Evolutionary conservation across 1,140 invertebrate genomes (phyloP), one percentile per base, ranked within the genome.

Genomic region (Drosophila erecta): DNA sequence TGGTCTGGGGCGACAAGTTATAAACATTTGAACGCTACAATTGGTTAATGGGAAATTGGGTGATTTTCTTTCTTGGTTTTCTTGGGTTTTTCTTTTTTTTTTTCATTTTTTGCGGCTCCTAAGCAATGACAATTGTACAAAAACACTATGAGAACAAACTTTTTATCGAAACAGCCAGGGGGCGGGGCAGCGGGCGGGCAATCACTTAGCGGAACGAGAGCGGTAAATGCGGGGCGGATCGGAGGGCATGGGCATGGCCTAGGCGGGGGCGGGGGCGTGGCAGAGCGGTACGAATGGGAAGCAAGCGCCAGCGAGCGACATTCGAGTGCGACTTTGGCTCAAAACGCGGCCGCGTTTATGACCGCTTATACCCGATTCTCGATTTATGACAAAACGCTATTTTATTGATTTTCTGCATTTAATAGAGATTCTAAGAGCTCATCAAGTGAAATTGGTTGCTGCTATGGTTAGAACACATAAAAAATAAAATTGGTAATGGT

Each of bases 101-200:
- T 11, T 30, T 30, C 38, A 54, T 46, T 33, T 17, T 27, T 69
- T 71, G 55, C 61, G 64, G 75, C 79, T 79, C 75, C 69, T 79
- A 87, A 89, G 79, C 79, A 87, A 87, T 87, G 84, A 89, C 83
- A 87, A 87, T 87, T 62, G 55, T 89, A 87, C 83, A 76, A 73
- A 57, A 79, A 65, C 75, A 76, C 75, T 69, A 76, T 86, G 65
- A 78, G 54, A 64, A 87, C 65, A 56, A 35, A 69, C 58, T 60
- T 66, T 76, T 44, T 17, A n/a, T 41, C 76, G 58, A 54, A 60
- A 73, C 58, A 81, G 81, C 77, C 81, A 53, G 33, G 43, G 62
- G 53, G 40, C 47, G 47, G n/a, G 60, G 17, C 69, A 64, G 47
- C 47, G 38, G 67, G 54, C 37, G 69, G 58, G 38, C 33, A 44